A percentile compares a stretch with the other conserved stretches of the same genome.
Evolutionary conservation across 2,113 vertebrate species (phyloP).

Genomic region (Pedetes capensis): DNA sequence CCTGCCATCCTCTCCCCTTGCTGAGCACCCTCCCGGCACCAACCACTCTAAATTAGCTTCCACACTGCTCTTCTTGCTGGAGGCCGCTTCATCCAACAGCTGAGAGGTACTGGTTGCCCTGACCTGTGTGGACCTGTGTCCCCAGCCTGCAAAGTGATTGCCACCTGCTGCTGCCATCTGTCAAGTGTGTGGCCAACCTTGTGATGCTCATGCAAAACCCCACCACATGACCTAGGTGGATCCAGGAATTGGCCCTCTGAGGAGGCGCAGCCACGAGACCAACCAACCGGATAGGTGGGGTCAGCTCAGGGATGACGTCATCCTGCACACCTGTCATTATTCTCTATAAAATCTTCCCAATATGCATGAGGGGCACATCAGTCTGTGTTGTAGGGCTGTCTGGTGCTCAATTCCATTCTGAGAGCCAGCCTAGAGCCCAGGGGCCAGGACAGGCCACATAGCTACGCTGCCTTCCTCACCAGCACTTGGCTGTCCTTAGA

Average conservation of each 20-base stretch:
- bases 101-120: not conserved
- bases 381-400: not conserved
- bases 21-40: not conserved
- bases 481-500: too few species aligned
- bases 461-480: too few species aligned
- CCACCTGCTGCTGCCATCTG: not conserved
- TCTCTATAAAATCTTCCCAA: not conserved
- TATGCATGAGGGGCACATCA: rapidly evolving
- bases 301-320: not conserved
- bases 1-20: not conserved
- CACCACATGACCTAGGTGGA: too few species aligned
- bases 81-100: not conserved
- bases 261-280: too few species aligned
- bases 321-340: not conserved
- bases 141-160: rapidly evolving
- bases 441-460: not conserved
- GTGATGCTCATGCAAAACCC: not conserved
- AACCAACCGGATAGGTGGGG: not conserved
- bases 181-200: not conserved
- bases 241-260: not conserved
- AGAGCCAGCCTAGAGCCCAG: too few species aligned
- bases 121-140: not conserved
- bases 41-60: not conserved
- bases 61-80: not conserved
- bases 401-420: not conserved